phyloP scores from a whole-genome alignment of 2,113 vertebrate species.

The Ptyas mucosa region DNA sequence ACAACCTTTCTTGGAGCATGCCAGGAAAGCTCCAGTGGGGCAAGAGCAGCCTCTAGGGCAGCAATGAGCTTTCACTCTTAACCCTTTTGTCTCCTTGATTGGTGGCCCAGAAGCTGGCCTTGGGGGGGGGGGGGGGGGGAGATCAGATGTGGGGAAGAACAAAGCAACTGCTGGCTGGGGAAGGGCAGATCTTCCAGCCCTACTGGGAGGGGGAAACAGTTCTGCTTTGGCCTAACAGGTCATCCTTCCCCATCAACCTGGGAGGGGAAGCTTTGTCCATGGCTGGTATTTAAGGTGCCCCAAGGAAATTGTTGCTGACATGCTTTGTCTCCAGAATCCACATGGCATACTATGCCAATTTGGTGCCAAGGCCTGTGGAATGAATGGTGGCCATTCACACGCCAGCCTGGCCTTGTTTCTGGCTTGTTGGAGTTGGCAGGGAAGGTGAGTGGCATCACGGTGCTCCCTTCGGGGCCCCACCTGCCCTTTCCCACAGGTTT shows the following conservation, averaged over 20 bases:
- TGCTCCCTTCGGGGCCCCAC: background rate
- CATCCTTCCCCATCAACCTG: background rate
- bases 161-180: background rate
- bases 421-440: slow-evolving; percentile 49
- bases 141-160: background rate
- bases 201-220: background rate
- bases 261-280: background rate
- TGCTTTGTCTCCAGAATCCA: background rate
- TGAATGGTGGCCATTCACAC: background rate
- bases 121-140: background rate
- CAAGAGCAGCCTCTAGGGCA: background rate
- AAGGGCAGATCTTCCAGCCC: background rate
- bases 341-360: background rate
- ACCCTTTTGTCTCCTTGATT: background rate
- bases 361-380: background rate
- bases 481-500: background rate
- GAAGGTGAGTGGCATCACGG: background rate
- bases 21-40: background rate
- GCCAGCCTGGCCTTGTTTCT: slow-evolving; percentile 19
- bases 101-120: background rate
- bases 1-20: background rate
- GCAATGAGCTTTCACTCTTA: background rate
- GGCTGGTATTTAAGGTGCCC: background rate
- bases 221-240: background rate
- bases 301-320: background rate